Evolutionary conservation across 92 coral and sea anemone species (phyloP).

Genomic region (Montipora capitata): DNA sequence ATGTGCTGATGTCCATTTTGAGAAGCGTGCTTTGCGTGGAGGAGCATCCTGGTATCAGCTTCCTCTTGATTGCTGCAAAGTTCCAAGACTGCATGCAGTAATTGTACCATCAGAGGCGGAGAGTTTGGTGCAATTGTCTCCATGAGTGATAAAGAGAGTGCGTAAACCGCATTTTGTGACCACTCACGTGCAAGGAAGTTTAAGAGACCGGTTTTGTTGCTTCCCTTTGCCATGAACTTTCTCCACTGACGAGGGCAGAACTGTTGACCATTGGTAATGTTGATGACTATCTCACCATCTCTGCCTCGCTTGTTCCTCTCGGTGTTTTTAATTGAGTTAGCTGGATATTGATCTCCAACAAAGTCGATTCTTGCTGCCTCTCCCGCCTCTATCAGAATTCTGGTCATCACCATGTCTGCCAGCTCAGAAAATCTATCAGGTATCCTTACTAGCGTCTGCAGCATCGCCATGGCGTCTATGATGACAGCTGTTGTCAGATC

Average conservation of each 20-base stretch:
- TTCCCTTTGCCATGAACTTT: too few relatives aligned
- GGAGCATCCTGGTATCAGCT: slow-evolving; percentile 76
- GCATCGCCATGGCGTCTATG: slow-evolving; percentile 82
- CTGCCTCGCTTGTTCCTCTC: too few relatives aligned
- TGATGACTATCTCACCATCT: too few relatives aligned
- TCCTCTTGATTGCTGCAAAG: slow-evolving; percentile 59
- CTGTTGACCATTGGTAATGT: too few relatives aligned
- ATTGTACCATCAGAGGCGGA: slow-evolving; percentile 48
- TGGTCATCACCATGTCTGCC: slow-evolving; percentile 55
- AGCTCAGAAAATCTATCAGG: slow-evolving; percentile 66
- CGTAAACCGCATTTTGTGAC: too few relatives aligned
- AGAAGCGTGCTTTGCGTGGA: slow-evolving; percentile 74
- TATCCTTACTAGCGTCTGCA: slow-evolving; percentile 56
- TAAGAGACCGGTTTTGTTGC: too few relatives aligned
- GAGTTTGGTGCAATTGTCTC: slow-evolving; percentile 50
- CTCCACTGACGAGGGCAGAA: too few relatives aligned
- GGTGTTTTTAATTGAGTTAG: too few relatives aligned
- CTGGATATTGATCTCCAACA: slow-evolving; percentile 76
- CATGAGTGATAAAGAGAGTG: too few relatives aligned
- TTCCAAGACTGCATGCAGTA: slow-evolving; percentile 63
- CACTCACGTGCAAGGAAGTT: too few relatives aligned
- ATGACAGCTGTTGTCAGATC: too few relatives aligned
- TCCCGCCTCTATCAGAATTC: slow-evolving; percentile 62
- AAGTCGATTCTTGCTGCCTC: slow-evolving; percentile 64
- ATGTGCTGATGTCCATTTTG: slow-evolving; percentile 27